phyloP scores from a whole-genome alignment of 2,888 invertebrate species.

The Drosophila neotestacea region DNA sequence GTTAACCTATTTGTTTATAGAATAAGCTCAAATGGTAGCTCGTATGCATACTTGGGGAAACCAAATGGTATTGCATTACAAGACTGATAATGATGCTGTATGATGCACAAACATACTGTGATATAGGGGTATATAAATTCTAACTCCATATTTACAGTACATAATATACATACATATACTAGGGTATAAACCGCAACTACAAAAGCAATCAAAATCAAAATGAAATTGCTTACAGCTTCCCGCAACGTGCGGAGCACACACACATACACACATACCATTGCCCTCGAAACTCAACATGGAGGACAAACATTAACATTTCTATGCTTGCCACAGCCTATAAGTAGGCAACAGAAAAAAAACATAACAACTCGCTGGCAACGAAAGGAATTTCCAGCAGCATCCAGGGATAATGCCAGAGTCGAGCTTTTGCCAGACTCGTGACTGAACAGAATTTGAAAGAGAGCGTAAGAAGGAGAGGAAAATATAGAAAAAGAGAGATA shows the following conservation, averaged over 20 bases:
- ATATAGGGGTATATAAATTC: not conserved
- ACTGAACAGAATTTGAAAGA: slow-evolving; percentile 17
- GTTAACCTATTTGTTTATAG: too few relatives aligned
- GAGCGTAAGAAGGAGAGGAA: slow-evolving; percentile 12
- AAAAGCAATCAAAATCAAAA: slow-evolving; percentile 65
- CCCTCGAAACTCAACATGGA: slow-evolving; percentile 62
- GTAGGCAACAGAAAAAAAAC: slow-evolving; percentile 59
- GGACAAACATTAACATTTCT: slow-evolving; percentile 77
- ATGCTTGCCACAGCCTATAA: slow-evolving; percentile 71
- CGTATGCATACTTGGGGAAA: not conserved
- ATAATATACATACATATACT: not conserved
- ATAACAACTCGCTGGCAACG: slow-evolving; percentile 23
- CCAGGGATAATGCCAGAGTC: slow-evolving; percentile 76
- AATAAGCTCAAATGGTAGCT: not conserved
- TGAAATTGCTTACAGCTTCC: slow-evolving; percentile 73
- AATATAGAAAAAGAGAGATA: not conserved
- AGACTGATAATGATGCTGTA: not conserved
- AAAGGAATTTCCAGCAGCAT: slow-evolving; percentile 75
- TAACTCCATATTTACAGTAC: not conserved
- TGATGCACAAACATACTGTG: not conserved
- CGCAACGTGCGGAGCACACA: slow-evolving; percentile 22
- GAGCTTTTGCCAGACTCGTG: slow-evolving; percentile 71
- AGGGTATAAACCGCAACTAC: slow-evolving; percentile 36
- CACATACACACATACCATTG: slow-evolving; percentile 33
- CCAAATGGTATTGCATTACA: not conserved